Conservation (phyloP, 2,797 vertebrate species). For the Antrozous pallidus region DNA sequence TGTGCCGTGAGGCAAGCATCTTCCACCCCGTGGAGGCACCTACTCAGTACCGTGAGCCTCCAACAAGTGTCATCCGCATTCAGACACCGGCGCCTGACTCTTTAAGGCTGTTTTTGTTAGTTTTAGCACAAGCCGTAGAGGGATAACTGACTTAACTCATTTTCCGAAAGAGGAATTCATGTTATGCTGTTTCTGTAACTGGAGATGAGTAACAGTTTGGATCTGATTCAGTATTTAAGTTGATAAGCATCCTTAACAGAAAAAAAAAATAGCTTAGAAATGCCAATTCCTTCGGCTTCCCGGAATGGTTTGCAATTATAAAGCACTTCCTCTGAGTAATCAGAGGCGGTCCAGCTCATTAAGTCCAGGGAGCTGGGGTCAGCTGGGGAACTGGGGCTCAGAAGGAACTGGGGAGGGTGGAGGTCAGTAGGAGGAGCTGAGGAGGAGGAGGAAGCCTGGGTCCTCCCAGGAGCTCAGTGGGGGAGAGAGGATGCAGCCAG, state of each 20-base stretch:
- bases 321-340: slow-evolving; percentile 62
- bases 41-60: background rate
- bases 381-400: no score
- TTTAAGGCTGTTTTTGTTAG: background rate
- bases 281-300: slow-evolving; percentile 43
- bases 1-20: background rate
- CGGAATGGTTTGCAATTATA: slow-evolving; percentile 59
- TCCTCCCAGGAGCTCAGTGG: no score
- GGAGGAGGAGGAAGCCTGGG: no score
- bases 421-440: no score
- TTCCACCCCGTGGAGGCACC: background rate
- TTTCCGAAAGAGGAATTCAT: slow-evolving; percentile 36
- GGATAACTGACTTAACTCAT: background rate
- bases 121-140: background rate
- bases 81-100: background rate
- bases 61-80: background rate
- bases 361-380: background rate
- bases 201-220: slow-evolving; percentile 40
- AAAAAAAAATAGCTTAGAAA: slow-evolving; percentile 12
- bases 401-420: no score
- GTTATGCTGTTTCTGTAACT: background rate
- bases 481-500: no score
- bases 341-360: background rate
- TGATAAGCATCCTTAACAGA: slow-evolving; percentile 49
- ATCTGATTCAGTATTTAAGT: slow-evolving; percentile 60